Conservation (phyloP, 2,113 vertebrate genomes). For the Chascanopsetta lugubris region DNA sequence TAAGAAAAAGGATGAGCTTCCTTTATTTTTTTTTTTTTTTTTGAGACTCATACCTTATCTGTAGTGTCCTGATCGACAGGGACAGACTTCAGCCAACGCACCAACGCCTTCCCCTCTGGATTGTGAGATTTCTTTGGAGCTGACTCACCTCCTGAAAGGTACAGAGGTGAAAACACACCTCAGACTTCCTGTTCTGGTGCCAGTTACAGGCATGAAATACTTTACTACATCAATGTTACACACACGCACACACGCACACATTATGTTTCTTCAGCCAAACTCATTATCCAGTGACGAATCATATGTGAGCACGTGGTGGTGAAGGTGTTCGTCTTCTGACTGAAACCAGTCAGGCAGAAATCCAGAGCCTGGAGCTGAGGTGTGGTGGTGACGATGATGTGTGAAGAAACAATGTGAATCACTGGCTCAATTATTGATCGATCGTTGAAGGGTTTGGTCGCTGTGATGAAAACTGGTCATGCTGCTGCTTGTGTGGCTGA, state of each 20-base stretch:
- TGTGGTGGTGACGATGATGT: conserved; percentile 25
- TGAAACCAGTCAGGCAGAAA: conserved; percentile 62
- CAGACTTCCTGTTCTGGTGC: neutral
- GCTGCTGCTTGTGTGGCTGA: conserved; percentile 38
- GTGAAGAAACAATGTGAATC: conserved; percentile 28
- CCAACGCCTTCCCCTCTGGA: conserved; percentile 65
- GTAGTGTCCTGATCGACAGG: conserved; percentile 78
- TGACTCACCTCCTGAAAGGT: conserved; percentile 19
- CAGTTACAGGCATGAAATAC: neutral
- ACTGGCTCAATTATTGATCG: conserved; percentile 16
- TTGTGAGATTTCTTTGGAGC: conserved; percentile 20
- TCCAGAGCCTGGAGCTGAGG: conserved; percentile 55
- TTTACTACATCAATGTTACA: neutral
- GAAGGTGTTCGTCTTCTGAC: conserved; percentile 28
- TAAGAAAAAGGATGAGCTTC: neutral
- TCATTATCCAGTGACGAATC: conserved; percentile 36
- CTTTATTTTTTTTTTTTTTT: no score
- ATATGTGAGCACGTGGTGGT: conserved; percentile 40
- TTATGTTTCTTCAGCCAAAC: neutral
- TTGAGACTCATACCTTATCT: conserved; percentile 59
- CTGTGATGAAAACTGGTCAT: conserved; percentile 21
- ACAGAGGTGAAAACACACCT: conserved; percentile 11
- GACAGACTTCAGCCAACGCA: conserved; percentile 76
- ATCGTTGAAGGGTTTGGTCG: conserved; percentile 4
- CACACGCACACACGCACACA: neutral